Conservation (phyloP, 35 echinoderm and acorn worm genomes). For the Apostichopus californicus region DNA sequence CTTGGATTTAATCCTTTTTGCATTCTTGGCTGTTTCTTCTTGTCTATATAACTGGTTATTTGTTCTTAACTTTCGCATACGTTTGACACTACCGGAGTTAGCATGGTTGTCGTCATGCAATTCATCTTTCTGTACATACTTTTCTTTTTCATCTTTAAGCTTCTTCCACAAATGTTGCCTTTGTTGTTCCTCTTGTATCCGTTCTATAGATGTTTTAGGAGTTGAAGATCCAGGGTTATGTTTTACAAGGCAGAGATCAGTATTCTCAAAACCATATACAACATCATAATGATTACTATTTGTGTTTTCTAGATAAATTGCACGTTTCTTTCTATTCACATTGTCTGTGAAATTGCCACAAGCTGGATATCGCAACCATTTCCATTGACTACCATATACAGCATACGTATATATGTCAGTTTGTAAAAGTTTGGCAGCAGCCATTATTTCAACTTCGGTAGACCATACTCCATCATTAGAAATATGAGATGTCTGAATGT, state of each 20-base stretch:
- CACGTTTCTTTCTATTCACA: not conserved
- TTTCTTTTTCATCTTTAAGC: not conserved
- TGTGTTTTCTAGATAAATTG: constrained; percentile 33
- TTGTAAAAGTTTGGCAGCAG: constrained; percentile 9
- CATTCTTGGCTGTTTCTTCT: not conserved
- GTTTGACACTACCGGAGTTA: not conserved
- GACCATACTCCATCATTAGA: not conserved
- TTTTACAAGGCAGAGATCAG: not conserved
- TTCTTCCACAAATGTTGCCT: not conserved
- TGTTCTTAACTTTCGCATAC: constrained; percentile 30
- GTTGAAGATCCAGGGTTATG: not conserved
- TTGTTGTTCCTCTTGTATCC: not conserved
- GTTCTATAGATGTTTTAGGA: not conserved
- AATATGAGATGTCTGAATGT: not conserved
- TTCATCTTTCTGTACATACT: not conserved
- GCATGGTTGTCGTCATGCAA: not conserved
- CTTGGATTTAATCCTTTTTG: not conserved
- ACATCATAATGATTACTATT: constrained; percentile 46
- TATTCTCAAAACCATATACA: not conserved
- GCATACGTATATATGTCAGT: constrained; percentile 41
- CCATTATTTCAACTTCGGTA: constrained; percentile 33
- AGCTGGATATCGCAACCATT: constrained; percentile 25
- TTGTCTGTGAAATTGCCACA: not conserved
- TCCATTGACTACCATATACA: not conserved
- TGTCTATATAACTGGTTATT: not conserved